Conservation (phyloP, 2,888 invertebrate species). For the Parasteatoda lunata region DNA sequence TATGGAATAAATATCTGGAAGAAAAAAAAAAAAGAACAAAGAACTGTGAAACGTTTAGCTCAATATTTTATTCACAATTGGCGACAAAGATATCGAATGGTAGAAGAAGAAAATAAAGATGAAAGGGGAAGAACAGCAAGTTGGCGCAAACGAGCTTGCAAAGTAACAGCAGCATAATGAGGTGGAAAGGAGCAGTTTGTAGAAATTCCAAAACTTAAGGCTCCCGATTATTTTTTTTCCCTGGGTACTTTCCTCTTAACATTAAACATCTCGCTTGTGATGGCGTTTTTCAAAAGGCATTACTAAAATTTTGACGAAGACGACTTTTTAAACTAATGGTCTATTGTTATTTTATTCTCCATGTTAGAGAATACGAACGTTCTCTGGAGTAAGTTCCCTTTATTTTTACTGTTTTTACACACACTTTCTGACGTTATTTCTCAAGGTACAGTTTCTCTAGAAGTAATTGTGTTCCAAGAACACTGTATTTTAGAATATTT, state of each 20-base stretch:
- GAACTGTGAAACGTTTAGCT: not conserved
- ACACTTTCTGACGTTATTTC: too few species aligned
- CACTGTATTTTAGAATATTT: too few species aligned
- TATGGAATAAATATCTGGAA: not conserved
- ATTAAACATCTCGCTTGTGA: not conserved
- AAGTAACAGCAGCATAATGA: not conserved
- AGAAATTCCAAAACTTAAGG: not conserved
- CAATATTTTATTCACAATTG: conserved; percentile 3
- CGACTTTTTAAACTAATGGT: conserved; percentile 58
- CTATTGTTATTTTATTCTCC: conserved; percentile 55
- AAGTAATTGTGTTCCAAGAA: too few species aligned
- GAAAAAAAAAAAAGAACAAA: not conserved
- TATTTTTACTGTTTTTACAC: too few species aligned
- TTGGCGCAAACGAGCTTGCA: not conserved
- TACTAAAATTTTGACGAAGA: conserved; percentile 58
- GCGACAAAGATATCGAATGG: not conserved
- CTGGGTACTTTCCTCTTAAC: not conserved
- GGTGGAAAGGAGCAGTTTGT: not conserved
- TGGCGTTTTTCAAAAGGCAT: conserved; percentile 4
- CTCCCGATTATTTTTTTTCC: not conserved
- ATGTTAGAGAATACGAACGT: not conserved
- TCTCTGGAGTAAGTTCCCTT: too few species aligned
- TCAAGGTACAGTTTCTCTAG: too few species aligned
- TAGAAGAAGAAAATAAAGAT: too few species aligned
- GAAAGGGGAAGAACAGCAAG: too few species aligned